These are phyloP conservation scores for Uloborus diversus DNA, from an alignment of 1,140 invertebrate genomes.

Conservation along the genomic window DNA sequence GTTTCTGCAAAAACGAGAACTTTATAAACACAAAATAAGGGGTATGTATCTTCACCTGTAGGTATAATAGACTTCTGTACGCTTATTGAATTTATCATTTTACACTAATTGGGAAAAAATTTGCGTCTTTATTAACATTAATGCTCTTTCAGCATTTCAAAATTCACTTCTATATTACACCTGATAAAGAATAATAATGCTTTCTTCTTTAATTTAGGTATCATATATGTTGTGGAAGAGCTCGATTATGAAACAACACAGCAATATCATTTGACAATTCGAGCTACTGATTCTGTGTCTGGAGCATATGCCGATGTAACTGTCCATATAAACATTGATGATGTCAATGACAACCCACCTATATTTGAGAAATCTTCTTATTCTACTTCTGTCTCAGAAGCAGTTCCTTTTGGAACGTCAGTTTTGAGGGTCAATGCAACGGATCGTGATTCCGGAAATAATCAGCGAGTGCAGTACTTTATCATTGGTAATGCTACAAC, in stretches of 20 bases:
- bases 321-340: constrained; percentile 80
- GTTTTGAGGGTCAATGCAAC: constrained; percentile 77
- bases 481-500: constrained; percentile 51
- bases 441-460: constrained; percentile 80
- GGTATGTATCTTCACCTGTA: too few species aligned
- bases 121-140: too few species aligned
- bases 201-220: constrained; percentile 72
- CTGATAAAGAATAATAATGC: too few species aligned
- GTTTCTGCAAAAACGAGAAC: too few species aligned
- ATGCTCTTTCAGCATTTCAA: too few species aligned
- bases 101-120: too few species aligned
- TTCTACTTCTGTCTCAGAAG: constrained; percentile 84
- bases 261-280: constrained; percentile 80
- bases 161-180: too few species aligned
- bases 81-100: too few species aligned
- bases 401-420: constrained; percentile 78
- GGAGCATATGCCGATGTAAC: constrained; percentile 86
- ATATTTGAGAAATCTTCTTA: constrained; percentile 83
- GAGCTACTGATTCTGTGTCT: constrained; percentile 85
- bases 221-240: constrained; percentile 83
- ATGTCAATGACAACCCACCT: constrained; percentile 92
- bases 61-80: too few species aligned
- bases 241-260: constrained; percentile 86
- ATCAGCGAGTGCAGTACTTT: constrained; percentile 55
- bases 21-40: too few species aligned